phyloP scores from a whole-genome alignment of 2,113 vertebrate species.

The Tor tambroides region DNA sequence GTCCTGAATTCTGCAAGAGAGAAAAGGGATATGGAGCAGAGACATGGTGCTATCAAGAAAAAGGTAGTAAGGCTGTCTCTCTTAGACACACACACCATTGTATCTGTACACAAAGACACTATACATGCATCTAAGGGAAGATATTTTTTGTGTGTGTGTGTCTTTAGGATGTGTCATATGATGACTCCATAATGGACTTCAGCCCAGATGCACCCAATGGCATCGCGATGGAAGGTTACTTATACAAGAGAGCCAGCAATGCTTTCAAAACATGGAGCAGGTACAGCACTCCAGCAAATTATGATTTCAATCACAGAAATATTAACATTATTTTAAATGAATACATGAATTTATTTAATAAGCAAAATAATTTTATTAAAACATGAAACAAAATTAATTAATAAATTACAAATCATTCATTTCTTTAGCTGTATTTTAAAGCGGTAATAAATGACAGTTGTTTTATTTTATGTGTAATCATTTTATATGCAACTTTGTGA shows the following conservation, averaged over 20 bases:
- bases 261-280: conserved; percentile 95
- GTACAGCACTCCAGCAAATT: conserved; percentile 64
- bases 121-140: not conserved
- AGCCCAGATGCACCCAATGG: conserved; percentile 75
- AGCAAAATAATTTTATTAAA: too few relatives aligned
- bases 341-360: not conserved
- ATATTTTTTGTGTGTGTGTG: conserved; percentile 30
- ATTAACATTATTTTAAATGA: not conserved
- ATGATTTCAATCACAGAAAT: not conserved
- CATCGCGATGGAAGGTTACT: conserved; percentile 88
- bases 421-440: too few relatives aligned
- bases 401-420: too few relatives aligned
- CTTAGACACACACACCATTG: not conserved
- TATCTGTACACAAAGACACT: not conserved
- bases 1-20: conserved; percentile 86
- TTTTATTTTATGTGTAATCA: not conserved
- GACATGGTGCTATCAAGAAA: conserved; percentile 82
- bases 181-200: conserved; percentile 84
- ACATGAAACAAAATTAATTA: too few relatives aligned
- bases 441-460: too few relatives aligned
- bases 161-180: conserved; percentile 82
- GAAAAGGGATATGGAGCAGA: conserved; percentile 90
- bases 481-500: not conserved
- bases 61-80: conserved; percentile 73
- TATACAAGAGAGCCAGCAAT: conserved; percentile 92